Percentiles rank a stretch among this genome's conserved stretches.
phyloP scores from a whole-genome alignment of 2,888 invertebrate genomes.

The Leptopilina drosophilae region DNA sequence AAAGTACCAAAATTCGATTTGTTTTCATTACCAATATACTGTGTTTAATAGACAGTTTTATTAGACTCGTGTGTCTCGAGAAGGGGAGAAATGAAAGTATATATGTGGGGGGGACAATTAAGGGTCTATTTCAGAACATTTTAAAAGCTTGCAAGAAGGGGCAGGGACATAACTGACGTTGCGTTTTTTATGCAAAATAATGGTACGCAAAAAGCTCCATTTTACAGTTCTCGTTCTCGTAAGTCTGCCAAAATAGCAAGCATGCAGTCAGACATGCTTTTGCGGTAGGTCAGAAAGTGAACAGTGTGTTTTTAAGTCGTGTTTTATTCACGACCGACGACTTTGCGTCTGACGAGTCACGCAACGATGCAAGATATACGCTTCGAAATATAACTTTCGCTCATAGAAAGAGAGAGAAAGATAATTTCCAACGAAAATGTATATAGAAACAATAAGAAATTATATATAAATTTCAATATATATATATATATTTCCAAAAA shows the following conservation, averaged over 20 bases:
- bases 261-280: slow-evolving; percentile 8
- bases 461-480: too few species aligned
- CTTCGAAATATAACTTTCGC: neutral
- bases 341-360: neutral
- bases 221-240: neutral
- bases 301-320: slow-evolving; percentile 9
- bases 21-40: too few species aligned
- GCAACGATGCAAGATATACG: slow-evolving; percentile 15
- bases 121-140: slow-evolving; percentile 10
- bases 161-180: neutral
- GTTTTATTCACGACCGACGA: slow-evolving; percentile 18
- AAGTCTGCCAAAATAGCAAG: slow-evolving; percentile 33
- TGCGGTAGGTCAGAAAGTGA: slow-evolving; percentile 35
- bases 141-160: neutral
- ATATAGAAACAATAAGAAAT: too few species aligned
- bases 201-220: slow-evolving; percentile 20
- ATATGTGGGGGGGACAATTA: neutral
- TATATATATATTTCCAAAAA: too few species aligned
- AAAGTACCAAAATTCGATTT: neutral
- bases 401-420: neutral
- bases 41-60: too few species aligned
- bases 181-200: neutral
- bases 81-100: neutral
- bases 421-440: neutral
- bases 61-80: too few species aligned